Evolutionary conservation across 2,888 invertebrate species (phyloP).

Genomic region (Dorcus parallelipipedus): DNA sequence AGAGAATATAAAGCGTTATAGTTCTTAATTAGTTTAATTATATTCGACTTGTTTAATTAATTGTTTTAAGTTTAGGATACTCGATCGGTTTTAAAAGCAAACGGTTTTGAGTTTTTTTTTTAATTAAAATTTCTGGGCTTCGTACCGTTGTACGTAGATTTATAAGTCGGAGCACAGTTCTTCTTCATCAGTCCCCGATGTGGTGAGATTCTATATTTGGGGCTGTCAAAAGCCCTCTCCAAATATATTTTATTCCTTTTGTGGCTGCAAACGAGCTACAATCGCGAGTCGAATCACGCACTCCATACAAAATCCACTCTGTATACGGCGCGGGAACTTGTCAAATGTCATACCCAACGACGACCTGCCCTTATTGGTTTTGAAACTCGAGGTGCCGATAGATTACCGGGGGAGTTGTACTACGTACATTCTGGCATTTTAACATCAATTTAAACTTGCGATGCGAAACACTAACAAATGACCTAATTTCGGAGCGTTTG

Average conservation of each 20-base stretch:
- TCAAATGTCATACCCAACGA: conserved; percentile 26
- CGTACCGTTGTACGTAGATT: background rate
- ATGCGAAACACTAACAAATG: conserved; percentile 1
- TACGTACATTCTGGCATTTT: conserved; percentile 18
- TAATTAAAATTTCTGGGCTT: background rate
- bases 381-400: conserved; percentile 22
- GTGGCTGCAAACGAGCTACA: background rate
- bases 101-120: too few relatives aligned
- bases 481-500: conserved; percentile 1
- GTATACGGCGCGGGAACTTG: conserved; percentile 25
- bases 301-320: conserved; percentile 31
- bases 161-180: background rate
- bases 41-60: too few relatives aligned
- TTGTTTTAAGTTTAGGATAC: too few relatives aligned
- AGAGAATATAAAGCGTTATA: too few relatives aligned
- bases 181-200: background rate
- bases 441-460: conserved; percentile 2
- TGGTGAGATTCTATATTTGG: background rate
- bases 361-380: conserved; percentile 23
- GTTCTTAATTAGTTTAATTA: too few relatives aligned
- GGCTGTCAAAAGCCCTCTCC: background rate
- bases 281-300: conserved; percentile 28
- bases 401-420: conserved; percentile 13
- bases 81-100: too few relatives aligned
- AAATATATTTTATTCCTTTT: conserved; percentile 1